Conservation (phyloP, 1,140 invertebrate genomes). For the Nasonia longicornis region DNA sequence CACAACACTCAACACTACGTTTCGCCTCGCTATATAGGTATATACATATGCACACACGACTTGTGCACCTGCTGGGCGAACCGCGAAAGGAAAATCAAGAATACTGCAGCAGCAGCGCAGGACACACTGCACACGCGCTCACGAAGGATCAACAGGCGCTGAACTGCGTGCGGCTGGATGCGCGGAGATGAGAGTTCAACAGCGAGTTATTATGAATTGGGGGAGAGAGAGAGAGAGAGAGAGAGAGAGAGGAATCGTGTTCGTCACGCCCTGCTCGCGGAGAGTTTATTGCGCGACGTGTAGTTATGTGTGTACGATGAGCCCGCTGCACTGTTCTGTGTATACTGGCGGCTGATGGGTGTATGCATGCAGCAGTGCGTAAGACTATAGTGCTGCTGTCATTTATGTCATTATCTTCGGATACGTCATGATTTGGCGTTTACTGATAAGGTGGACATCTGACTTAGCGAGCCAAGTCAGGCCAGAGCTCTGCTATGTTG, state of each 20-base stretch:
- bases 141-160: background rate
- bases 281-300: conserved; percentile 9
- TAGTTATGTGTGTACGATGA: background rate
- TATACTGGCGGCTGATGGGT: background rate
- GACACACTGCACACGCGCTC: background rate
- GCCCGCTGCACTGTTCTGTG: background rate
- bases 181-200: conserved; percentile 1
- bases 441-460: too few species aligned
- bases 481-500: too few species aligned
- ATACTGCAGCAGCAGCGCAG: background rate
- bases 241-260: background rate
- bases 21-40: background rate
- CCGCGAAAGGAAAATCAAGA: background rate
- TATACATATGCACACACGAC: background rate
- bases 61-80: background rate
- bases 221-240: too few species aligned
- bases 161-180: background rate
- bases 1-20: background rate
- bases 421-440: too few species aligned
- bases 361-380: background rate
- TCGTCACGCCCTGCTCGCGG: conserved; percentile 29
- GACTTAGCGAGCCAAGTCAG: too few species aligned
- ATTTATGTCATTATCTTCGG: background rate
- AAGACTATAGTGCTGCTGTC: background rate
- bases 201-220: background rate